A percentile compares a stretch with the other conserved stretches of the same genome.
These are phyloP conservation scores for Beris chalybata DNA, from an alignment of 2,888 invertebrate genomes.

Conservation along the genomic window DNA sequence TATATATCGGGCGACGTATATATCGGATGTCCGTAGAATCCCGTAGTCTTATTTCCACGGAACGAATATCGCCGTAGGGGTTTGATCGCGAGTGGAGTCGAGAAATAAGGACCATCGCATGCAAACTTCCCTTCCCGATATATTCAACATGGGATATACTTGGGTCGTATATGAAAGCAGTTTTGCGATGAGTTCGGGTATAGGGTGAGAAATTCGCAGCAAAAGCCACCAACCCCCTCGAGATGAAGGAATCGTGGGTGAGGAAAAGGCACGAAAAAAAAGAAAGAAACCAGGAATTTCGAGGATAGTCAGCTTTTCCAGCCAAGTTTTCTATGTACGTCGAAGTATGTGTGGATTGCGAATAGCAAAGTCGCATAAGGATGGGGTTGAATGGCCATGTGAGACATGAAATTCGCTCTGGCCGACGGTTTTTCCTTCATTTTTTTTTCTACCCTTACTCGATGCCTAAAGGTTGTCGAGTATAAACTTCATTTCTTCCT, in stretches of 20 bases:
- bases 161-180: background rate
- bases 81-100: slow-evolving; percentile 30
- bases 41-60: slow-evolving; percentile 3
- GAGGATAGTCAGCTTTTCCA: slow-evolving; percentile 1
- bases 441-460: too few relatives aligned
- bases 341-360: slow-evolving; percentile 8
- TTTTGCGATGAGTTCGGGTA: slow-evolving; percentile 13
- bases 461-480: too few relatives aligned
- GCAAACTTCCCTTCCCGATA: slow-evolving; percentile 16
- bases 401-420: slow-evolving; percentile 37
- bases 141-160: background rate
- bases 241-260: slow-evolving; percentile 26
- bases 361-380: slow-evolving; percentile 19
- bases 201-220: slow-evolving; percentile 32
- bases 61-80: slow-evolving; percentile 13
- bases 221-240: slow-evolving; percentile 13
- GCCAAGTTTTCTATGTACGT: too few relatives aligned
- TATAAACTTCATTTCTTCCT: too few relatives aligned
- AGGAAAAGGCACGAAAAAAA: background rate
- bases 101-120: slow-evolving; percentile 35
- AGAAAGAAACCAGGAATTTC: background rate
- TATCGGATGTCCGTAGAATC: background rate
- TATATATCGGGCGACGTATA: background rate
- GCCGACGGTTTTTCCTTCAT: too few relatives aligned
- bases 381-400: slow-evolving; percentile 38